Base-by-base conservation (phyloP, 2,888 invertebrate genomes). In the Heliconius erato region DNA sequence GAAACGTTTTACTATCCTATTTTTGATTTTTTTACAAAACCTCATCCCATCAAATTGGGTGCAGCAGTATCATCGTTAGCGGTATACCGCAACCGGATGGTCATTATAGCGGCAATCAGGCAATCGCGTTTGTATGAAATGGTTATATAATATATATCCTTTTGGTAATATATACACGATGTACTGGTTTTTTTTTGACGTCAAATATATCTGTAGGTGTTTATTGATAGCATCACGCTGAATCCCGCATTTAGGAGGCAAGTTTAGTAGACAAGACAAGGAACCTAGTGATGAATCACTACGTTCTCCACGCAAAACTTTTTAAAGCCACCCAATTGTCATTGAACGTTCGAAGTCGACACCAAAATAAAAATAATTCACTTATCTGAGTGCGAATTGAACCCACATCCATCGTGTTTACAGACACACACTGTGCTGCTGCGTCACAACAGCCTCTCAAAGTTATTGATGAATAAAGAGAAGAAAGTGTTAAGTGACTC, bases 51-150 rank as follows among this genome's bases (percentile, higher is more conserved):
- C 68, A 49, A 80, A 80, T 79, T 74, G 80, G 68, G 80, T 77
- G 77, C 68, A 79, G 67, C 79, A 67, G 82, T 83, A 79, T 79
- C 77, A 78, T 83, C 77, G 84, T 84, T 83, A 84, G 83, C 49
- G 84, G 84, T 79, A 32, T 54, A 83, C 84, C 84, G 72, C 84
- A 83, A 82, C 83, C 83, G 83, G 82, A 82, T 74, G 80, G 26
- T 71, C 71, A 81, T 81, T 71, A 81, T 32, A 54, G 44, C 59
- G 9, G 71, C 71, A 65, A 81, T 78, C 81, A 74, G 67, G 68
- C 40, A 65, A 67, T 63, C 59, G 76, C 28, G 67, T 78, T 78
- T 65, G 67, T 78, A 78, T 78, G 63, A 76, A 76, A 63, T 63
- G 63, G 40, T 35, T 63, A 40, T 63, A 26, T 63, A 63, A 63